Evolutionary conservation across 1,140 invertebrate species (phyloP), one percentile per base, ranked within the genome.

Genomic region (Tenebrio molitor): DNA sequence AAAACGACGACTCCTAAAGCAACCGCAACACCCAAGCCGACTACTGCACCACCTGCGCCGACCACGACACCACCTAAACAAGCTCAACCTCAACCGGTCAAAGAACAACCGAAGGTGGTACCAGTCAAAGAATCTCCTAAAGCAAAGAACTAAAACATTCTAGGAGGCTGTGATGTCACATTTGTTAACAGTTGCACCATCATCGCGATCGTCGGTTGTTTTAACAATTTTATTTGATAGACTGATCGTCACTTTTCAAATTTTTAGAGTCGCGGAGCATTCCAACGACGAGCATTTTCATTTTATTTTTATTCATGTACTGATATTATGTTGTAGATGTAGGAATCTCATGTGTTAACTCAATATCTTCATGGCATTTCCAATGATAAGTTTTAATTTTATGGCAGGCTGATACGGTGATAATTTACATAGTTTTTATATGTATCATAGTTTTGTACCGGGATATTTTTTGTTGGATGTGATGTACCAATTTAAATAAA

Each of bases 1-100:
- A 70, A 69, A 39, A 70, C 68, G 41, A 36, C 46, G 8, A 58
- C 72, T 7, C 72, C 74, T 16, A 79, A 77, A 53, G 71, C 75
- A 34, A 66, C 76, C 50, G 15, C 71, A 64, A 53, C 74, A 29
- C 44, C 39, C 16, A 69, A 69, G 19, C 41, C n/a, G n/a, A n/a
- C 67, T 19, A 23, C 74, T 44, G 19, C 41, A 41, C 19, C 36
- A 8, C 34, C 53, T 7, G n/a, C 21, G 10, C 53, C 33, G 15
- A 62, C 46, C 62, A 50, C 10, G 7, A 33, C 68, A 8, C 62
- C 64, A 42, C 42, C 21, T 36, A 42, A 75, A 39, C 41, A 73
- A 16, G 67, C 76, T 15, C 71, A 74, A 36, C 33, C 67, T 10
- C 64, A 75, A 63, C 42, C 68, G 7, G 62, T 42, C 12, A 41